Conservation (phyloP, 1,140 invertebrate genomes). For the Diploscapter pachys region DNA sequence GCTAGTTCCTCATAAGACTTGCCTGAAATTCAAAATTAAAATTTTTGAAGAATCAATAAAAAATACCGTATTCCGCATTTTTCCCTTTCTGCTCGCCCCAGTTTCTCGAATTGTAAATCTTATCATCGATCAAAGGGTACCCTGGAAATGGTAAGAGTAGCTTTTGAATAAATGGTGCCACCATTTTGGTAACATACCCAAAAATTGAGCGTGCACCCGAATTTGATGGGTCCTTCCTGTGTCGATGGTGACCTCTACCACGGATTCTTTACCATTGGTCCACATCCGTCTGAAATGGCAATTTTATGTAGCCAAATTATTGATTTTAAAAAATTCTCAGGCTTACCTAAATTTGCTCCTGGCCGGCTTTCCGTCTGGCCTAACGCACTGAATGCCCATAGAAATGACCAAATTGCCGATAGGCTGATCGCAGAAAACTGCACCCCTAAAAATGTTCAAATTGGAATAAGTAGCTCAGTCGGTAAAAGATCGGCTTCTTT, state of each 20-base stretch:
- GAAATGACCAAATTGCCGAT: conserved; percentile 90
- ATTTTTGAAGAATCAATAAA: conserved; percentile 65
- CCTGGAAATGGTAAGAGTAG: conserved; percentile 63
- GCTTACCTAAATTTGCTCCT: conserved; percentile 74
- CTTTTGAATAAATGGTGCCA: conserved; percentile 1
- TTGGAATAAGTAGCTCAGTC: too few relatives aligned
- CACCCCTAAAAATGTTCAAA: conserved; percentile 67
- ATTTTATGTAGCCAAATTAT: too few relatives aligned
- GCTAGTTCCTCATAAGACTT: conserved; percentile 59
- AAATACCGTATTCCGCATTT: conserved; percentile 75
- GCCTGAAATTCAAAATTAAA: conserved; percentile 44
- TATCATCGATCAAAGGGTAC: conserved; percentile 93
- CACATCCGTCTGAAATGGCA: conserved; percentile 65
- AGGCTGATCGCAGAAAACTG: conserved; percentile 79
- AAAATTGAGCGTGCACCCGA: conserved; percentile 92
- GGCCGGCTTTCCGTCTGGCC: conserved; percentile 73
- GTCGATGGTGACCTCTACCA: conserved; percentile 82
- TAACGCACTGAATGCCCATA: conserved; percentile 86
- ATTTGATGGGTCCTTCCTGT: conserved; percentile 98
- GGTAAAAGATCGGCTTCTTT: too few relatives aligned
- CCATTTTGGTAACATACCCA: conserved; percentile 67
- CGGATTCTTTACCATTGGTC: conserved; percentile 72
- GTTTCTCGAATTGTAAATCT: conserved; percentile 85
- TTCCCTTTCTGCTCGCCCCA: conserved; percentile 88
- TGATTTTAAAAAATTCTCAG: too few relatives aligned